phyloP scores from a whole-genome alignment of 2,888 invertebrate genomes.

The Cheilosia urbana region DNA sequence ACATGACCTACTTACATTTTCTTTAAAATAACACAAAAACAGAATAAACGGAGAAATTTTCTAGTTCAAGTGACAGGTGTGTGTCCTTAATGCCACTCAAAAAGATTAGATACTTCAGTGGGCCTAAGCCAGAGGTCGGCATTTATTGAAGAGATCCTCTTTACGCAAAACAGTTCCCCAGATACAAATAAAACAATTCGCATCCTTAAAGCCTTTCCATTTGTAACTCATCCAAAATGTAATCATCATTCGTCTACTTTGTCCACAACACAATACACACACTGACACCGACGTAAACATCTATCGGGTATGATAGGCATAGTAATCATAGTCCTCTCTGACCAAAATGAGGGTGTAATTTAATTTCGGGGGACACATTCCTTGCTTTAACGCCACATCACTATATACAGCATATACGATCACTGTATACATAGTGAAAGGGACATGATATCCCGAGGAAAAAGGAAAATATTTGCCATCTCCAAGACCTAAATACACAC shows the following conservation, averaged over 20 bases:
- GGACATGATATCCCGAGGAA: constrained; percentile 8
- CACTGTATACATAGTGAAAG: background rate
- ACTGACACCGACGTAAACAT: constrained; percentile 1
- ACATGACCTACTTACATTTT: too few species aligned
- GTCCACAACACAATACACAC: background rate
- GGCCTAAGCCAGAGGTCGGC: constrained; percentile 4
- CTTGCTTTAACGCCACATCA: constrained; percentile 36
- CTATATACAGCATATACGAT: constrained; percentile 5
- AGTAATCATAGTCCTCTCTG: constrained; percentile 3
- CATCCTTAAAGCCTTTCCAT: constrained; percentile 50
- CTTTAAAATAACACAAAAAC: background rate
- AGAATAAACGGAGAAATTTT: background rate
- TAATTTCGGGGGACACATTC: constrained; percentile 48
- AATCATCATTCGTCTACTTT: constrained; percentile 22
- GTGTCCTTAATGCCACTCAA: constrained; percentile 32
- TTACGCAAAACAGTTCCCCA: background rate
- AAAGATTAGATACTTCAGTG: constrained; percentile 35
- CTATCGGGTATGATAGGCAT: background rate
- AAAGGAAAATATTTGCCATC: constrained; percentile 9
- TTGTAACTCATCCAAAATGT: constrained; percentile 43
- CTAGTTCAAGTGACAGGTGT: constrained; percentile 41
- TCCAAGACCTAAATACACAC: constrained; percentile 40
- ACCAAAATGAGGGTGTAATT: constrained; percentile 52
- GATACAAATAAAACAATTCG: constrained; percentile 51
- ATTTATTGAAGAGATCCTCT: constrained; percentile 15